Evolutionary conservation across 1,140 invertebrate species (phyloP), one percentile per base, ranked within the genome.

Genomic region (Drosophila watanabei): DNA sequence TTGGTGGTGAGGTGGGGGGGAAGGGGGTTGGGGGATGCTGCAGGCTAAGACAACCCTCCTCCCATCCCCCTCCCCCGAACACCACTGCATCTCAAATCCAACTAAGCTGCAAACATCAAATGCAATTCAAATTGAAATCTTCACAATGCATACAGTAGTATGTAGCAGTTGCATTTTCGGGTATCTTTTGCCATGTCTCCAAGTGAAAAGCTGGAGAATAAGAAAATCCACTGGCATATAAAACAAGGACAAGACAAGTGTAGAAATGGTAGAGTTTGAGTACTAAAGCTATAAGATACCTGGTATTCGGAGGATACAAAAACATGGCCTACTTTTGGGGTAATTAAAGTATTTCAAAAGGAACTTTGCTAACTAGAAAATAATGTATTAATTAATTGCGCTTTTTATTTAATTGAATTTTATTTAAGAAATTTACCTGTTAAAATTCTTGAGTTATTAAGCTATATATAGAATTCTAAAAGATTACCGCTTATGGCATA

Each of bases 71-170:
- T 13, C 13, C 13, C 8, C 11, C 16, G 24, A 10, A 37, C 30
- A 5, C 46, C 48, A 33, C 18, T 33, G 11, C 28, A 28, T 35
- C 51, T n/a, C 30, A 70, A 81, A 75, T 75, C 78, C 71, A 80
- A 80, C 79, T 80, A 80, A 81, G 77, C 79, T 80, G 75, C 75
- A 75, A 78, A 76, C 79, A 81, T 81, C 79, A 80, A 80, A 80
- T 70, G 79, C 78, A 80, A 81, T 80, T 81, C 78, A 81, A 80
- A 81, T 81, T 81, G 79, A 81, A 81, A 80, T 80, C 79, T 65
- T 76, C 69, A 80, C 71, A 81, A 80, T 81, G 79, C 71, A 81
- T 60, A 75, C 71, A 79, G 61, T 64, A 80, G 61, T 57, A 52
- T 73, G 61, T 64, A 80, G 68, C 57, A 58, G 61, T 65, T 52